Evolutionary conservation across 2,113 vertebrate species (phyloP).

Genomic region (Xenopus laevis): DNA sequence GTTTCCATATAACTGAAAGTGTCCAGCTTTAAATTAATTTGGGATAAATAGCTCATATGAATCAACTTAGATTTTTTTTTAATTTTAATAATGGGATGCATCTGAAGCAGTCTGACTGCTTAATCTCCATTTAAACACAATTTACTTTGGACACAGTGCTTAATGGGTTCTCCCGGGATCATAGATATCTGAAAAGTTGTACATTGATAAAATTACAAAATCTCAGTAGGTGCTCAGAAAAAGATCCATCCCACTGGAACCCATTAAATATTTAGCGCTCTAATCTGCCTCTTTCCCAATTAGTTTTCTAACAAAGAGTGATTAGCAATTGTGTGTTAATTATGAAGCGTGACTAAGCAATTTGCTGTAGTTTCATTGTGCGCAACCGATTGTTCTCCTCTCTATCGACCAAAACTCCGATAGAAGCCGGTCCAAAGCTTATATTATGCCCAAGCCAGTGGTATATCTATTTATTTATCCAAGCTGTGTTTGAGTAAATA

Average conservation of each 20-base stretch:
- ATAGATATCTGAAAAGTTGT: conserved; percentile 1
- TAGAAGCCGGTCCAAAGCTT: background rate
- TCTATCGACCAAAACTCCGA: background rate
- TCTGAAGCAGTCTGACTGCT: no score
- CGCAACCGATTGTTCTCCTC: background rate
- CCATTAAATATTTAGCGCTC: conserved; percentile 17
- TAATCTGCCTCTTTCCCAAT: conserved; percentile 25
- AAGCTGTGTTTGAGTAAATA: no score
- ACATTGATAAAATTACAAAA: conserved; percentile 6
- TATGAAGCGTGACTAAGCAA: conserved; percentile 21
- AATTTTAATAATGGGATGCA: no score
- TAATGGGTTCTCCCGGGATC: conserved; percentile 4
- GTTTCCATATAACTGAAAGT: no score
- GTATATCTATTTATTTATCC: no score
- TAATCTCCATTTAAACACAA: no score
- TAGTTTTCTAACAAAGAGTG: conserved; percentile 8
- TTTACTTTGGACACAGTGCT: no score
- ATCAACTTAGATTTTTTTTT: no score
- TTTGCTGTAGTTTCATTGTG: conserved; percentile 3
- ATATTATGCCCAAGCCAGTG: no score
- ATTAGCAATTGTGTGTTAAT: conserved; percentile 29
- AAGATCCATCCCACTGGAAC: conserved; percentile 18
- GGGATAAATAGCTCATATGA: no score
- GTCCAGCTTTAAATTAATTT: no score
- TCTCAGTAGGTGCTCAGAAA: conserved; percentile 1